phyloP scores from a whole-genome alignment of 2,888 invertebrate species.

The Nomada goodeniana region DNA sequence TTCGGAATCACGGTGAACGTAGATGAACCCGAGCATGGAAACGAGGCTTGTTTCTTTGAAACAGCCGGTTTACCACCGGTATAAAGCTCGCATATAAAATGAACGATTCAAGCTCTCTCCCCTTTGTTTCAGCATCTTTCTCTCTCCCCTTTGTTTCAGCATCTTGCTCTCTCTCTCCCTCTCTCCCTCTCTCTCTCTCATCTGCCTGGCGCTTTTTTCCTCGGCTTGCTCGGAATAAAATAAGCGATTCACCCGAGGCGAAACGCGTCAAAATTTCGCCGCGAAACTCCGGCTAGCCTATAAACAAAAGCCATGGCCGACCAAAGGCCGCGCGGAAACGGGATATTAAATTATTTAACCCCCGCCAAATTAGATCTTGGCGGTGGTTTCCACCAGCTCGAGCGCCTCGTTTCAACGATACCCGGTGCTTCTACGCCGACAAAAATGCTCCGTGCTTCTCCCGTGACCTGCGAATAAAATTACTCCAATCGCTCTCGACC shows the following conservation, averaged over 20 bases:
- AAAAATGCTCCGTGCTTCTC: neutral
- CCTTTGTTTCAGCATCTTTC: neutral
- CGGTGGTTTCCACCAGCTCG: conserved; percentile 12
- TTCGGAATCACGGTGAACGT: neutral
- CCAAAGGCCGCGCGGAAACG: conserved; percentile 37
- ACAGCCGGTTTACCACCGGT: conserved; percentile 9
- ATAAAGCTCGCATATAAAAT: conserved; percentile 42
- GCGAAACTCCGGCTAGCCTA: neutral
- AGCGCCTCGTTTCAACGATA: neutral
- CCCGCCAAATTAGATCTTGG: conserved; percentile 68
- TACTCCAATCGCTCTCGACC: conserved; percentile 26
- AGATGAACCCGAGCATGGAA: conserved; percentile 18
- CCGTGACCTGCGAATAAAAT: conserved; percentile 7
- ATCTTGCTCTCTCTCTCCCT: neutral
- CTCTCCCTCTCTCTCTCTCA: neutral
- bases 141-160: neutral
- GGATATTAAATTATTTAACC: conserved; percentile 73
- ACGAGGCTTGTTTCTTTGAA: conserved; percentile 23
- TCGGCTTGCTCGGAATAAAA: conserved; percentile 6
- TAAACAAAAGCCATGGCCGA: conserved; percentile 42
- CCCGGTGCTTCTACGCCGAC: neutral
- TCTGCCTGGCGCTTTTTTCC: neutral
- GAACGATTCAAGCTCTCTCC: conserved; percentile 28
- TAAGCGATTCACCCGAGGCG: neutral
- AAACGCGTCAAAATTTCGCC: conserved; percentile 44